Evolutionary conservation across 2,888 invertebrate species (phyloP).

Genomic region (Branchellion lobata): DNA sequence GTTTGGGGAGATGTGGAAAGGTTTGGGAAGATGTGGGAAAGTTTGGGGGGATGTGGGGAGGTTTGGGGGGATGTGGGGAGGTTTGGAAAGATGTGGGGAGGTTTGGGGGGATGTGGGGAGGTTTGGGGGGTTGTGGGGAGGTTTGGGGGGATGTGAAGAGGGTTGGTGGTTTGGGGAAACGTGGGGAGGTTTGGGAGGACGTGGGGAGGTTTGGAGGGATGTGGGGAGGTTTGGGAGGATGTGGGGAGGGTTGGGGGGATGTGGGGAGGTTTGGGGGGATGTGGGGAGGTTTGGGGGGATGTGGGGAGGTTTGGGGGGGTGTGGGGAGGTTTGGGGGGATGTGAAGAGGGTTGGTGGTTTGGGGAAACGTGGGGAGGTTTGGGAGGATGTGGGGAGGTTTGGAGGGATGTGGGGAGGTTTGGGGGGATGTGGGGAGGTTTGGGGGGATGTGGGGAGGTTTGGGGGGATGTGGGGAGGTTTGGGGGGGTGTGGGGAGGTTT

Average conservation of each 20-base stretch:
- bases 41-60: neutral
- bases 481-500: conserved; percentile 1
- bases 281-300: neutral
- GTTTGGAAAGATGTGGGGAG: neutral
- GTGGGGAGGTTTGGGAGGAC: neutral
- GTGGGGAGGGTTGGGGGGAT: too few species aligned
- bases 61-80: neutral
- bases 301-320: neutral
- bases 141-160: neutral
- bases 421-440: neutral
- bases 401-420: neutral
- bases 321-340: neutral
- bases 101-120: neutral
- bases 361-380: neutral
- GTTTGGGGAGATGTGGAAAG: neutral
- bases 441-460: neutral
- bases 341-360: too few species aligned
- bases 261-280: too few species aligned
- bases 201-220: neutral
- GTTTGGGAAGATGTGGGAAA: neutral
- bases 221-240: neutral
- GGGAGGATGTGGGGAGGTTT: conserved; percentile 4
- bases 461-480: neutral
- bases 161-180: too few species aligned
- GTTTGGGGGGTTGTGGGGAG: neutral